Evolutionary conservation across 2,797 vertebrate genomes (phyloP), one percentile per base, ranked within the genome.

Genomic region (Spinus olivaceus): DNA sequence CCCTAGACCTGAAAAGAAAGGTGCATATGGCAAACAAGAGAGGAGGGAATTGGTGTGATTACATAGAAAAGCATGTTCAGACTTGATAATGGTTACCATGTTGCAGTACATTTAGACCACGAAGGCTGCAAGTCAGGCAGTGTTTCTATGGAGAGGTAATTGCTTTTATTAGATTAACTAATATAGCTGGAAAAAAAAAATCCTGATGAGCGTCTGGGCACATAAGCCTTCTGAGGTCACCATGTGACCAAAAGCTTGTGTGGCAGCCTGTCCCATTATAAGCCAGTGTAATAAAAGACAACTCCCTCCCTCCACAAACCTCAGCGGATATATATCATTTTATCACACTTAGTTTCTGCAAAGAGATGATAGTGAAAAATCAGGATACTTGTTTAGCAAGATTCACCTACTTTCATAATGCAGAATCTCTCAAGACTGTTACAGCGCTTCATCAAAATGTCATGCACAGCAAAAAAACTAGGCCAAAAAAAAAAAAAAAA

Each of bases 121-220:
- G 5, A 73, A 73, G 51, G 23, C 28, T 87, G 27, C 37, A 77
- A 81, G 81, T 89, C 71, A 77, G 76, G 53, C 67, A 49, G 3
- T 92, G 79, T 91, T 95, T 85, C 71, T 81, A 12, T 35, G 44
- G 44, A 59, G 63, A 90, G 39, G 54, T 90, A 95, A 94, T 93
- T 44, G 9, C 86, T 92, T 96, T 88, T 87, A 92, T 92, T 96
- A 91, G 74, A 49, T 72, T 78, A 87, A 71, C 80, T 83, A 66
- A 60, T 39, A 49, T 12, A 92, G 41, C 49, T 85, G 60, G 63
- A 37, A 84, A 47, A 88, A 83, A 59, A 86, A 72, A 69, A 51
- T 44, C 33, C 35, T 63, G 32, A 71, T 46, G 28, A 41, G 28
- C 6, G 2, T 84, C 66, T 92, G 49, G 56, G 54, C 44, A 60